phyloP scores from a whole-genome alignment of 2,113 vertebrate species.

The Oncorhynchus masou region DNA sequence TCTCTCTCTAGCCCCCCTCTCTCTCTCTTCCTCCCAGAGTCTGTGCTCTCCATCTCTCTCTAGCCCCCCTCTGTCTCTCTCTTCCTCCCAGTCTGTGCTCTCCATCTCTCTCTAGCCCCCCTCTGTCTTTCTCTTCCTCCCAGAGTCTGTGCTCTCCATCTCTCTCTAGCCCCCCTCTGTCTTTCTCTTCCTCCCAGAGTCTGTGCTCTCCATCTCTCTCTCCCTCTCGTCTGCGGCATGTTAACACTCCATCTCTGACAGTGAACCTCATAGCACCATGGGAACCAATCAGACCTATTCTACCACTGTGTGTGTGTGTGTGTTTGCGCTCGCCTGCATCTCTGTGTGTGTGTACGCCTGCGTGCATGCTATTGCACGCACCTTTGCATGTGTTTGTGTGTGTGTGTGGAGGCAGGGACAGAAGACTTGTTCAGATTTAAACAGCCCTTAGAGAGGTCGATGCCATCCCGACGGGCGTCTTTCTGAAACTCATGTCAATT shows the following conservation, averaged over 20 bases:
- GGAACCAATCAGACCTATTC: slow-evolving; percentile 66
- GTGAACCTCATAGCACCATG: slow-evolving; percentile 72
- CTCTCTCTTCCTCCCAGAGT: slow-evolving; percentile 10
- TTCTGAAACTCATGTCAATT: slow-evolving; percentile 75
- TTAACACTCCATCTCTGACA: slow-evolving; percentile 73
- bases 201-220: slow-evolving; percentile 21
- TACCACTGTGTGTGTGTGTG: slow-evolving; percentile 8
- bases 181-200: neutral
- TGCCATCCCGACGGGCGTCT: slow-evolving; percentile 49
- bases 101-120: slow-evolving; percentile 43
- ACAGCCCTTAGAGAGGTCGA: slow-evolving; percentile 59
- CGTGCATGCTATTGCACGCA: no score
- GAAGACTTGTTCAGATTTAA: slow-evolving; percentile 61
- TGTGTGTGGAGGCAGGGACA: slow-evolving; percentile 49
- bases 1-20: slow-evolving; percentile 32
- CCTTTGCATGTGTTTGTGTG: slow-evolving; percentile 15
- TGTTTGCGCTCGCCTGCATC: slow-evolving; percentile 12
- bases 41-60: slow-evolving; percentile 18
- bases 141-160: slow-evolving; percentile 31
- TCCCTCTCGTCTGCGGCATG: slow-evolving; percentile 63
- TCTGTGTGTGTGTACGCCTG: neutral
- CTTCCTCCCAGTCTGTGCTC: slow-evolving; percentile 36
- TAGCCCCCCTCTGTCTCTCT: slow-evolving; percentile 70
- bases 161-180: slow-evolving; percentile 41
- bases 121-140: slow-evolving; percentile 60